Evolutionary conservation across 2,797 vertebrate genomes (phyloP), one percentile per base, ranked within the genome.

Genomic region (Neostethus bicornis): DNA sequence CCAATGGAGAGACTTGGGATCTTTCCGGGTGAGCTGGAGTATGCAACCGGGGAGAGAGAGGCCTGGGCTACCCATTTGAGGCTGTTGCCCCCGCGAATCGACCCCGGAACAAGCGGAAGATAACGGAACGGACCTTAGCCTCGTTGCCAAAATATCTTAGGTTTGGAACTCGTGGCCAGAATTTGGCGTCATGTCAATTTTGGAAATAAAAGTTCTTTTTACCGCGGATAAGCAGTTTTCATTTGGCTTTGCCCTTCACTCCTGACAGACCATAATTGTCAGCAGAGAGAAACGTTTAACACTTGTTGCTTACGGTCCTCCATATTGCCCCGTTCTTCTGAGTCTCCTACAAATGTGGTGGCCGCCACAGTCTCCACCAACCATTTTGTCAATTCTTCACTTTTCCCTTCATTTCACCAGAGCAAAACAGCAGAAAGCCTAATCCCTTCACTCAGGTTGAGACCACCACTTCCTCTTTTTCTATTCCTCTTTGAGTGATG

Each of bases 401-500:
- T 7, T 61, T 54, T 50, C 20, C 47, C 45, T 45, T 29, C 9
- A n/a, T 45, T 41, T 51, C 39, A 60, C 35, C 39, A 35, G 59
- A 38, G 62, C 41, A 51, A 59, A 61, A 75, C 58, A 74, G 66
- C 50, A 63, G 65, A 71, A 31, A 64, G 52, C 76, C 75, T 83
- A 77, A 84, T 72, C 70, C 68, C 34, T 59, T 45, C 35, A 74
- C 75, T 47, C 75, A 58, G 71, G 73, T 75, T 65, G 64, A 81
- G 73, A 68, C 71, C 57, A 68, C 73, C 73, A 75, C 77, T 50
- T 60, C 63, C 48, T 59, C 51, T 70, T 34, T 60, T 47, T 70
- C 56, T 49, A 53, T 68, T 50, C 45, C 69, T 67, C 66, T 75
- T 48, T 79, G 81, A 85, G 75, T 84, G 85, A 90, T 52, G 68